Conservation (phyloP, 2,797 vertebrate genomes). For the Buceros bicornis region DNA sequence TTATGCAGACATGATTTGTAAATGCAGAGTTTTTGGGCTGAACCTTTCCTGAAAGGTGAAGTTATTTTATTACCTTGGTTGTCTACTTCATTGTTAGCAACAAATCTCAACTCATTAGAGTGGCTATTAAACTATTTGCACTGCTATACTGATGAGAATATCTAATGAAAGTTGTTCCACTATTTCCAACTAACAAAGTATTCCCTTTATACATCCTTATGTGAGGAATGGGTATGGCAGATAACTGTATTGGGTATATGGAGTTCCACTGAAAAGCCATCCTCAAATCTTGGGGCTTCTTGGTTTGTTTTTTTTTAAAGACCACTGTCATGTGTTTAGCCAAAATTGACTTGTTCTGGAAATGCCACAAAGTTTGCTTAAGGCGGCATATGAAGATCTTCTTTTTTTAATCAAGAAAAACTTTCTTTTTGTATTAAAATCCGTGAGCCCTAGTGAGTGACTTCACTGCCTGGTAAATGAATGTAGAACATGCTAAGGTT, state of each 20-base stretch:
- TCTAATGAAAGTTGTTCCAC: background rate
- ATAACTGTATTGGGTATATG: background rate
- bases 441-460: background rate
- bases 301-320: background rate
- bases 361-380: background rate
- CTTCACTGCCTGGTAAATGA: background rate
- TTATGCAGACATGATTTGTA: background rate
- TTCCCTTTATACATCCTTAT: background rate
- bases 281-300: background rate
- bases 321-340: background rate
- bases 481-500: background rate
- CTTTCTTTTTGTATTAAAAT: background rate
- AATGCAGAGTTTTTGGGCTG: background rate
- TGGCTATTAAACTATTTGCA: background rate
- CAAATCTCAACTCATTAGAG: background rate
- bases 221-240: background rate
- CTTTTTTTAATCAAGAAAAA: fast-evolving
- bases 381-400: background rate
- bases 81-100: background rate
- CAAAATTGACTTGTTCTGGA: background rate
- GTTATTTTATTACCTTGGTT: background rate
- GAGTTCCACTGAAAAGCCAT: background rate
- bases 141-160: background rate
- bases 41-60: background rate
- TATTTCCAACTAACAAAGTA: background rate